phyloP scores from a whole-genome alignment of 2,113 vertebrate genomes.

The Callospermophilus lateralis region DNA sequence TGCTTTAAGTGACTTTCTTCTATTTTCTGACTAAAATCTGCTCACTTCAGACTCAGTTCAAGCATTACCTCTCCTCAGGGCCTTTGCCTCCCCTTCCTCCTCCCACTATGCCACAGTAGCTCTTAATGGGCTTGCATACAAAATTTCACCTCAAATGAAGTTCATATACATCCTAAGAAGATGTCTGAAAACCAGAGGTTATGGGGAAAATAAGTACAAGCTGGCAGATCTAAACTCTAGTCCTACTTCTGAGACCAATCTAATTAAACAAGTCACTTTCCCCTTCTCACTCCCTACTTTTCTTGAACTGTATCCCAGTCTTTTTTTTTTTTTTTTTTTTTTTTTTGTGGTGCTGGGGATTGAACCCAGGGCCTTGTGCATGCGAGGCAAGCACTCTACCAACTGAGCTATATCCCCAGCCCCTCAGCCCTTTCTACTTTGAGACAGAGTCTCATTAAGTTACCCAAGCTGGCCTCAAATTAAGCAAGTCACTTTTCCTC shows the following conservation, averaged over 20 bases:
- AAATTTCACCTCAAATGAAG: background rate
- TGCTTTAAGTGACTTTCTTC: background rate
- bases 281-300: no score
- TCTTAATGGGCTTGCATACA: constrained; percentile 11
- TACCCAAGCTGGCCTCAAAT: no score
- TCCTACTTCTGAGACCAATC: background rate
- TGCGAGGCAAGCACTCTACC: no score
- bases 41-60: constrained; percentile 30
- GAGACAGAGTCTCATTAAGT: no score
- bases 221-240: background rate
- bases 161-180: background rate
- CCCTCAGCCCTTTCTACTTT: no score
- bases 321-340: no score
- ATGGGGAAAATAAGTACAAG: background rate
- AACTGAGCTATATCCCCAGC: no score
- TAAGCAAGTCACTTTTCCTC: background rate
- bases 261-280: background rate
- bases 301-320: no score
- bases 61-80: background rate
- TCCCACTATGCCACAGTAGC: background rate
- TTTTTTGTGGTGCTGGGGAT: no score
- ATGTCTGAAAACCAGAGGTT: background rate
- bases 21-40: background rate
- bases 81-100: background rate
- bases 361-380: no score